Percentiles rank a stretch among this genome's conserved stretches.
These are phyloP conservation scores for Panthera uncia DNA, from an alignment of 2,113 vertebrate species.

Conservation along the genomic window DNA sequence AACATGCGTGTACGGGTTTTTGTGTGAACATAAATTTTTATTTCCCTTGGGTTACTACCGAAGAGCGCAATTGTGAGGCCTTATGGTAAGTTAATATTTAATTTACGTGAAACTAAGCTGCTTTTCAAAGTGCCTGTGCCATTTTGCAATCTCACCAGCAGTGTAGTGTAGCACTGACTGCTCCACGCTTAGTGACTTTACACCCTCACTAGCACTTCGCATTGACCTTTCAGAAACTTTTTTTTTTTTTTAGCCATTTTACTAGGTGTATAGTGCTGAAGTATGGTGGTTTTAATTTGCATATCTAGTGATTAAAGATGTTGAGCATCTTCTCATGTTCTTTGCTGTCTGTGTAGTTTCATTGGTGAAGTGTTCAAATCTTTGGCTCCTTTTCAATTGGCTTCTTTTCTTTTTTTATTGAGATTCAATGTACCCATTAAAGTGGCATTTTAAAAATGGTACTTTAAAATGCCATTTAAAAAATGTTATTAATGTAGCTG, in stretches of 20 bases:
- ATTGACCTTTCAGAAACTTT: not conserved
- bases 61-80: not conserved
- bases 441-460: too few species aligned
- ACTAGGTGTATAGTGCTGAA: not conserved
- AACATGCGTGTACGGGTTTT: not conserved
- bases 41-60: not conserved
- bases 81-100: not conserved
- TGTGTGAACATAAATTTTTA: constrained; percentile 7
- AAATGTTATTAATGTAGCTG: not conserved
- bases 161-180: not conserved
- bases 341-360: constrained; percentile 36
- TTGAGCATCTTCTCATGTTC: not conserved
- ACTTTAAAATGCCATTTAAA: too few species aligned
- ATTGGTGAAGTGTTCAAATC: not conserved
- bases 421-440: not conserved
- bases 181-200: not conserved
- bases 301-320: not conserved
- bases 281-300: not conserved
- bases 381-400: not conserved
- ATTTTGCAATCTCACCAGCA: not conserved
- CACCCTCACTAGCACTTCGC: not conserved
- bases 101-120: not conserved
- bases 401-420: not conserved
- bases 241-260: not conserved
- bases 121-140: not conserved